Evolutionary conservation across 2,113 vertebrate genomes (phyloP), one percentile per base, ranked within the genome.

Genomic region (Nematolebias whitei): DNA sequence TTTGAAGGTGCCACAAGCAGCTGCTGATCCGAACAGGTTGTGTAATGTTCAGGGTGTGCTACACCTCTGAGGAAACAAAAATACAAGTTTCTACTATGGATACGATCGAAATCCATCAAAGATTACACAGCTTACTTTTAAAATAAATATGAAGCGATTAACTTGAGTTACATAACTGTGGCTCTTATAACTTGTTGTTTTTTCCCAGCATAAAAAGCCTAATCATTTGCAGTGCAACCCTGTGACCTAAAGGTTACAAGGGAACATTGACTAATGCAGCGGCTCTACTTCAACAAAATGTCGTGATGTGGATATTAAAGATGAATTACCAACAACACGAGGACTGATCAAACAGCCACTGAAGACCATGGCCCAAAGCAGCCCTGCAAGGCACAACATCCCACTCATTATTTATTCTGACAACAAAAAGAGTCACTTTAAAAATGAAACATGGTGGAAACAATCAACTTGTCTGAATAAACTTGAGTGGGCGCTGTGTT

Each of bases 251-350:
- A 35, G 5, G 32, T 10, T 8, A 35, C 32, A 35, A 35, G 1
- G n/a, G n/a, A n/a, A n/a, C n/a, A n/a, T n/a, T n/a, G n/a, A n/a
- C n/a, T n/a, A n/a, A n/a, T n/a, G n/a, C n/a, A n/a, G n/a, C n/a
- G 15, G 11, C 39, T 40, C 35, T 18, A 15, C 19, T 45, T 41
- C 1, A 18, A 35, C 57, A 50, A 47, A 13, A 40, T 39, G 12
- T 39, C 2, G 1, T 49, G 50, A 16, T 22, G 1, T 29, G 9
- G 8, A 18, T 9, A 52, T 66, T 49, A 47, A 20, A 60, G 26
- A 22, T 55, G 45, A 14, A 63, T 69, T 32, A 9, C 8, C 43
- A 61, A 79, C 69, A 88, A 85, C 88, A 92, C 85, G 82, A 89
- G 85, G 78, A 41, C 59, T 79, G 62, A 58, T 59, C 60, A 82